Conservation (phyloP, 1,140 invertebrate species). For the Harlomillsia oculata region DNA sequence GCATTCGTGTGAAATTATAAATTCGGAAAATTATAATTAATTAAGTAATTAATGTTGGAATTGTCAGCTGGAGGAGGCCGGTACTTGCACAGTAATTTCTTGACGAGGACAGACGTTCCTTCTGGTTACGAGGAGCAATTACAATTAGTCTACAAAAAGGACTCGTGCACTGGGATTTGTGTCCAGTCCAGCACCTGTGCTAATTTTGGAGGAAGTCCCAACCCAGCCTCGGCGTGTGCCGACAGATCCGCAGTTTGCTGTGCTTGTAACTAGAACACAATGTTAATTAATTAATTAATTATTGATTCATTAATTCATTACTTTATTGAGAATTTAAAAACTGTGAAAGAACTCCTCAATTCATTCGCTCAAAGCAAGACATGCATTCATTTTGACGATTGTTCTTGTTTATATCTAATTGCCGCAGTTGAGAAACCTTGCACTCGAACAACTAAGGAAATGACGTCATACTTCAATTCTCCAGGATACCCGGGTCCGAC, state of each 20-base stretch:
- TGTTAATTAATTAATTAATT: no score
- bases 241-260: slow-evolving; percentile 24
- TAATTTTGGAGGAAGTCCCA: slow-evolving; percentile 16
- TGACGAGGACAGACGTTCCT: no score
- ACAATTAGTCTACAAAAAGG: background rate
- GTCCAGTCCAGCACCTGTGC: slow-evolving; percentile 11
- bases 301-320: no score
- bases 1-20: no score
- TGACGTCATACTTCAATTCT: slow-evolving; percentile 37
- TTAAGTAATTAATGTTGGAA: no score
- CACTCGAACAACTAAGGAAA: slow-evolving; percentile 37
- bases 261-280: slow-evolving; percentile 25
- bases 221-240: slow-evolving; percentile 13
- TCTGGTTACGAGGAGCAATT: background rate
- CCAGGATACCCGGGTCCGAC: slow-evolving; percentile 38
- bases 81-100: no score
- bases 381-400: no score
- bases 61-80: no score
- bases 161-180: slow-evolving; percentile 18
- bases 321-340: no score
- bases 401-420: background rate
- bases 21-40: no score
- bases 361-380: no score
- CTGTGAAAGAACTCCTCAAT: no score
- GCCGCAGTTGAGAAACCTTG: slow-evolving; percentile 38